phyloP scores from a whole-genome alignment of 37 sponge, comb jelly and placozoan species.

The Eunapius fragilis region DNA sequence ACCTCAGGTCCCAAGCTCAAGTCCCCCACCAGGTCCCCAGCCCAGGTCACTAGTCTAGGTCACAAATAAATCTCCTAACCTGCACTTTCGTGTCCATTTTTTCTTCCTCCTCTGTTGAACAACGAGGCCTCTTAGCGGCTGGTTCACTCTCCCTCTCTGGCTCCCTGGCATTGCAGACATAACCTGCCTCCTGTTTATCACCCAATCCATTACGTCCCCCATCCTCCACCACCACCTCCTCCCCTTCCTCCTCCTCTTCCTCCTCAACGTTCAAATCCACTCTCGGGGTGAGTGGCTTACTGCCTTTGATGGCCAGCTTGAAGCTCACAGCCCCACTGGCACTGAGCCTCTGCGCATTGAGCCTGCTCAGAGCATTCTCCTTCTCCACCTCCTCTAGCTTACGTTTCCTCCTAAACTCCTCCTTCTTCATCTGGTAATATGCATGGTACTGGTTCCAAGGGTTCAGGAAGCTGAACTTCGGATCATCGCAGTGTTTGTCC shows the following conservation, averaged over 20 bases:
- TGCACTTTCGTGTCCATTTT: constrained; percentile 23
- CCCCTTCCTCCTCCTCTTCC: constrained; percentile 26
- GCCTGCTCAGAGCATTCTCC: background rate
- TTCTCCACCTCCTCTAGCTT: constrained; percentile 22
- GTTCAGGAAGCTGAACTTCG: constrained; percentile 77
- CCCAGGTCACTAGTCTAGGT: background rate
- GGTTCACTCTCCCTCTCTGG: background rate
- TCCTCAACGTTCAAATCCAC: constrained; percentile 18
- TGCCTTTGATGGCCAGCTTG: constrained; percentile 37
- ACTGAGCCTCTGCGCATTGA: constrained; percentile 55
- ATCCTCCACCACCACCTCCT: background rate
- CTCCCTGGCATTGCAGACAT: background rate
- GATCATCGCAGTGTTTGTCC: constrained; percentile 66
- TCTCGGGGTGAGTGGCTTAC: background rate
- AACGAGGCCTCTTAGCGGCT: background rate
- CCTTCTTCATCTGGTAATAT: constrained; percentile 75
- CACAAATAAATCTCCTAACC: background rate
- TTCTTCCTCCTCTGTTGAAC: background rate
- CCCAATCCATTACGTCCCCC: background rate
- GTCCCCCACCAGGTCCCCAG: no score
- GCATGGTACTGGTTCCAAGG: constrained; percentile 75
- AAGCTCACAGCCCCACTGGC: constrained; percentile 68
- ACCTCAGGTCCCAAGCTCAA: no score
- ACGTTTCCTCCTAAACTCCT: constrained; percentile 39
- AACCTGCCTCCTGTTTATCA: no score